These are phyloP conservation scores for Drosophila chauvacae DNA, from an alignment of 1,140 invertebrate species.

Conservation along the genomic window DNA sequence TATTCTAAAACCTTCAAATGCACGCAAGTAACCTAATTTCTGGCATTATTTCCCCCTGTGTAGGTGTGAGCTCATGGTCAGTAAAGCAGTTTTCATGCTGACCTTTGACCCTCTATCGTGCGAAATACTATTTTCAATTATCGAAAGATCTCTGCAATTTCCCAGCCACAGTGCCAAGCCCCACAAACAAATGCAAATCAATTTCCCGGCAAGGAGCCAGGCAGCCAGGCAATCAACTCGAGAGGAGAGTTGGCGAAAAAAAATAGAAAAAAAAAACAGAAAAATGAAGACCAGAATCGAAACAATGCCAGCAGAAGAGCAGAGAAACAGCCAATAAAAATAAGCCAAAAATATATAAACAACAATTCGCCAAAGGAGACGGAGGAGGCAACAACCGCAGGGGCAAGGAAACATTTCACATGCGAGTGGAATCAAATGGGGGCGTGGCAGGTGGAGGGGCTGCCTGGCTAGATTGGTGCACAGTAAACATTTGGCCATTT, in stretches of 20 bases:
- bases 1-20: neutral
- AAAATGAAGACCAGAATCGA: conserved; percentile 35
- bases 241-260: conserved; percentile 6
- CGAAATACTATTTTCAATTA: conserved; percentile 72
- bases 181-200: conserved; percentile 58
- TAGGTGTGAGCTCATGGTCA: conserved; percentile 16
- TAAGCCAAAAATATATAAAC: conserved; percentile 75
- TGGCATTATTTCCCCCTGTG: neutral
- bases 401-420: conserved; percentile 26
- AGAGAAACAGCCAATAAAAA: conserved; percentile 65
- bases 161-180: neutral
- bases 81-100: neutral
- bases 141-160: conserved; percentile 60
- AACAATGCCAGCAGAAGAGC: conserved; percentile 62
- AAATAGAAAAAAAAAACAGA: conserved; percentile 1
- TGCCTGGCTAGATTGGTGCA: conserved; percentile 27
- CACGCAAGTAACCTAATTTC: neutral
- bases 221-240: conserved; percentile 48
- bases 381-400: conserved; percentile 48
- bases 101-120: conserved; percentile 33
- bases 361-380: conserved; percentile 55
- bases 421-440: conserved; percentile 13
- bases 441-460: conserved; percentile 22
- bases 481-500: conserved; percentile 68
- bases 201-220: conserved; percentile 53